Percentiles rank a stretch among this genome's conserved stretches.
Conservation (phyloP, 2,888 invertebrate species). For the Pomacea canaliculata region DNA sequence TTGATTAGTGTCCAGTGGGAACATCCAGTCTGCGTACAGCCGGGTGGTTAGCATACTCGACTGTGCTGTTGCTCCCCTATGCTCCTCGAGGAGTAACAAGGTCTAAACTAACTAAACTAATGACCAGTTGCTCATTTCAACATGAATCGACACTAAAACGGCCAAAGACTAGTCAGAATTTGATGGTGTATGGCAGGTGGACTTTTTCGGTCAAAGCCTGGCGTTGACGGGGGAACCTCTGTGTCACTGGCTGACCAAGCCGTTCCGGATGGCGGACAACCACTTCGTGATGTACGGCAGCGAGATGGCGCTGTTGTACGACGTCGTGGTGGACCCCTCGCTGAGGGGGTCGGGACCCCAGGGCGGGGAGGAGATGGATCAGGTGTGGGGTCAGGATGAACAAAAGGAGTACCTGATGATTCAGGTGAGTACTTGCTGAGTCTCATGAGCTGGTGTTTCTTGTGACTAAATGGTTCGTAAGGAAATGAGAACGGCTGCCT, state of each 20-base stretch:
- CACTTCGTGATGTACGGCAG: constrained; percentile 11
- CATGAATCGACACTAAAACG: too few relatives aligned
- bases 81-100: too few relatives aligned
- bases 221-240: constrained; percentile 12
- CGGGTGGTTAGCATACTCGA: too few relatives aligned
- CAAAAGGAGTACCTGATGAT: constrained; percentile 7
- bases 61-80: too few relatives aligned
- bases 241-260: constrained; percentile 13
- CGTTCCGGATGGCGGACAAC: constrained; percentile 3
- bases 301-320: constrained; percentile 24
- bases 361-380: constrained; percentile 18
- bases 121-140: too few relatives aligned
- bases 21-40: too few relatives aligned
- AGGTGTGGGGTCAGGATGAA: constrained; percentile 23
- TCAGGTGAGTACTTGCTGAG: background rate
- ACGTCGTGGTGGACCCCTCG: constrained; percentile 17
- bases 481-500: too few relatives aligned
- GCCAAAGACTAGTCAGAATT: too few relatives aligned
- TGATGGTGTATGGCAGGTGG: background rate
- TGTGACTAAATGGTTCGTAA: too few relatives aligned
- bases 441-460: too few relatives aligned
- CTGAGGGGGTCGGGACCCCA: background rate
- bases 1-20: too few relatives aligned
- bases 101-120: too few relatives aligned
- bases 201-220: constrained; percentile 16